Base-by-base conservation (phyloP, 2,797 vertebrate genomes). In the Gymnoscopelus microlampas region DNA sequence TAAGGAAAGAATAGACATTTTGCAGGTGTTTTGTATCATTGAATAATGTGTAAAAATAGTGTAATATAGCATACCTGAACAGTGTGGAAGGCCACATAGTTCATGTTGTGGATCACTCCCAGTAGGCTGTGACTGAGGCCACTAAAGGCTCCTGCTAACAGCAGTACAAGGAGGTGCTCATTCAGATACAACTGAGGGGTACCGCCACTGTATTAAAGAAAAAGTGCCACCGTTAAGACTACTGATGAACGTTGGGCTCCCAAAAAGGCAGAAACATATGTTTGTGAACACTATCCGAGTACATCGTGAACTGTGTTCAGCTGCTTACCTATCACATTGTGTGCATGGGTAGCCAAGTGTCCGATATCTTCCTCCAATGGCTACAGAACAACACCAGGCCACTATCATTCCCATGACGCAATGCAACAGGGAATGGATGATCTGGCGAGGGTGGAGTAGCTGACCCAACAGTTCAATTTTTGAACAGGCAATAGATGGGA, bases 61-160 rank as follows among this genome's bases (percentile, higher is more conserved):
- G 13, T 59, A 12, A 24, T 3, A 15, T n/a, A 2, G 19, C 55
- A n/a, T 91, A 99, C 98, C 95, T 98, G 97, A 83, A 98, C 94
- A 54, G 93, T 85, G 66, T 95, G 95, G 82, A 99, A 99, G 0
- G 96, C 93, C 53, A 99, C 91, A 70, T 97, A 99, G 86, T 97
- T 97, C 93, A 97, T 95, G 84, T 97, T 97, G 85, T 96, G 92
- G 77, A 96, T 91, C 73, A 98, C 94, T 70, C 96, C 97, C 35
- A 93, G 88, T 55, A 99, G 93, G 80, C 96, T 97, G 29, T 98
- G 96, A 77, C 93, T 95, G 69, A 95, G 95, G 65, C 98, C 98
- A 80, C 96, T 91, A 78, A 99, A 99, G 63, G 94, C 96, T 87
- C 98, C 98, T 47, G 93, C 91, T 80, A 99, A 89, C 0, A 99